Conservation (phyloP, 2,113 vertebrate genomes). For the Lathamus discolor region DNA sequence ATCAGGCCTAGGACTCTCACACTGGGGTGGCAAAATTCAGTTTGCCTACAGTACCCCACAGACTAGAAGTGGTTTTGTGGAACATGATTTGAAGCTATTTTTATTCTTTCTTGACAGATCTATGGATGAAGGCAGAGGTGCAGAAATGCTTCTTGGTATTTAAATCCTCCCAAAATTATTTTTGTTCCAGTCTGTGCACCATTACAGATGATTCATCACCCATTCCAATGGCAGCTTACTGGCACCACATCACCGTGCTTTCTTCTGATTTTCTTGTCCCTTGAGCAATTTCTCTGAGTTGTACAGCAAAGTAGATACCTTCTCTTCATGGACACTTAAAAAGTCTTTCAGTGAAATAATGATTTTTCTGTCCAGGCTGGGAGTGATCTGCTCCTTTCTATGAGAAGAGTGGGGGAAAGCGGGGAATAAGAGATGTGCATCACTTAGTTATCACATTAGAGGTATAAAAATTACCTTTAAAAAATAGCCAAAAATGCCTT, state of each 20-base stretch:
- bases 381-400: not conserved
- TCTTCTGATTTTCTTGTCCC: not conserved
- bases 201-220: not conserved
- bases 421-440: not conserved
- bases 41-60: not conserved
- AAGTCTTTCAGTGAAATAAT: not conserved
- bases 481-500: not conserved
- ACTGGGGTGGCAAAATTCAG: not conserved
- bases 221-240: not conserved
- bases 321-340: not conserved
- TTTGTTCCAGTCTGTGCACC: not conserved
- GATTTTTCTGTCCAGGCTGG: not conserved
- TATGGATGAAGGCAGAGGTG: not conserved
- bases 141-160: not conserved
- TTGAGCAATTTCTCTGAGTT: not conserved
- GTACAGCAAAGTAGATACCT: not conserved
- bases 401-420: not conserved
- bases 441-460: not conserved
- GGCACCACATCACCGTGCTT: not conserved
- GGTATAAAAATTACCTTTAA: not conserved
- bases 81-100: not conserved
- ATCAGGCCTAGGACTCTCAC: not conserved
- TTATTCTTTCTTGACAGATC: not conserved
- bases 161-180: not conserved
- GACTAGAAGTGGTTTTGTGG: not conserved